Evolutionary conservation across 1,140 invertebrate genomes (phyloP).

Genomic region (Trichoplusia ni): DNA sequence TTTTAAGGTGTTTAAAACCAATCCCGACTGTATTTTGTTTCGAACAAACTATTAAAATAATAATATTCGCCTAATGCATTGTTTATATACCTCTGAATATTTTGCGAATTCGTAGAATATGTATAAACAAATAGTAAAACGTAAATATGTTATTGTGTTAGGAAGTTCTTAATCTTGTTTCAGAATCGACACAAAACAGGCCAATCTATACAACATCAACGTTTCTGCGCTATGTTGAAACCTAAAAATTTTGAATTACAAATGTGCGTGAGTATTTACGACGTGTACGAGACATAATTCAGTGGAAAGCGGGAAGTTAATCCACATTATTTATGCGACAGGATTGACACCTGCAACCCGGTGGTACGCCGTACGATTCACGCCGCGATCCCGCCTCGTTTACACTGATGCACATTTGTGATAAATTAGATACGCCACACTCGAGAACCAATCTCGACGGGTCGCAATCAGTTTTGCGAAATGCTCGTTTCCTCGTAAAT

Average conservation of each 20-base stretch:
- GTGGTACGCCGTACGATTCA: conserved; percentile 26
- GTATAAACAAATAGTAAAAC: too few relatives aligned
- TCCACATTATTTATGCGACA: conserved; percentile 41
- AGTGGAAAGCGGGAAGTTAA: conserved; percentile 27
- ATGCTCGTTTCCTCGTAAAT: conserved; percentile 57
- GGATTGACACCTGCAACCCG: conserved; percentile 55
- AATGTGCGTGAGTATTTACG: conserved; percentile 26
- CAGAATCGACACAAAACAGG: not conserved
- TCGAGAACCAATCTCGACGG: conserved; percentile 63
- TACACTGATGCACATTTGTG: conserved; percentile 57
- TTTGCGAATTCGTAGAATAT: too few relatives aligned
- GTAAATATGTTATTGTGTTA: too few relatives aligned
- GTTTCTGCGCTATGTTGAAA: conserved; percentile 8
- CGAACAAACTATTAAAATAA: not conserved
- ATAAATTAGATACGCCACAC: conserved; percentile 71
- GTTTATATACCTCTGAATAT: too few relatives aligned
- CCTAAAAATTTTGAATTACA: conserved; percentile 17
- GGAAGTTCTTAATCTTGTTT: not conserved
- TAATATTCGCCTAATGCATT: not conserved
- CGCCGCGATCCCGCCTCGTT: conserved; percentile 16
- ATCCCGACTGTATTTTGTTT: not conserved
- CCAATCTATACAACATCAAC: not conserved
- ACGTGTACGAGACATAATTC: conserved; percentile 37
- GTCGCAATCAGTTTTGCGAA: conserved; percentile 71
- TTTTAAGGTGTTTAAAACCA: conserved; percentile 18